These are phyloP conservation scores for silkworm (Bombyx mori) DNA, from an alignment of 1,140 invertebrate species.

Conservation along the genomic window DNA sequence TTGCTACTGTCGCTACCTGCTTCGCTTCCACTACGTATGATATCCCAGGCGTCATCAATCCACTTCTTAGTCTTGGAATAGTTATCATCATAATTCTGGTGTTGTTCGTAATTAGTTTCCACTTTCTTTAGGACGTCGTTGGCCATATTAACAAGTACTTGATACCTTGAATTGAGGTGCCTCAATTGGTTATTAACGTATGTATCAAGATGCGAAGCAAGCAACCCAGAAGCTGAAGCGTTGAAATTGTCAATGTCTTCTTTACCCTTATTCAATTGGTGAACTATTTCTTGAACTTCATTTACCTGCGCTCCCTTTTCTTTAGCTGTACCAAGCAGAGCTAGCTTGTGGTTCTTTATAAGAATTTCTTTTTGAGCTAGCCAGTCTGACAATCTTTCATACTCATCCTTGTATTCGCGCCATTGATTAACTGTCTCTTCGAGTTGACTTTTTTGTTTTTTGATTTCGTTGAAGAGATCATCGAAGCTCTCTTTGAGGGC, in stretches of 20 bases:
- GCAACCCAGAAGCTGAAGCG: constrained; percentile 79
- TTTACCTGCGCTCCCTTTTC: constrained; percentile 90
- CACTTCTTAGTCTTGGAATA: constrained; percentile 86
- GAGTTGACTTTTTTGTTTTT: constrained; percentile 86
- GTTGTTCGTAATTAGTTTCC: constrained; percentile 90
- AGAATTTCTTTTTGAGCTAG: constrained; percentile 93
- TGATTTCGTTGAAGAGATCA: constrained; percentile 87
- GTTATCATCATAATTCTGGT: constrained; percentile 86
- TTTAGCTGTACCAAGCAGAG: constrained; percentile 83
- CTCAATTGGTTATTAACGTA: constrained; percentile 93
- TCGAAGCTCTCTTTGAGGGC: constrained; percentile 88
- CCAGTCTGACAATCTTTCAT: constrained; percentile 93
- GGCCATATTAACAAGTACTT: constrained; percentile 90
- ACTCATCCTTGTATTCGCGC: constrained; percentile 93
- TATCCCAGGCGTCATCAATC: constrained; percentile 90
- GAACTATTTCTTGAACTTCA: constrained; percentile 83
- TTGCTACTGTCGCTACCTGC: constrained; percentile 84
- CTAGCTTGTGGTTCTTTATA: constrained; percentile 91
- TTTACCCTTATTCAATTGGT: constrained; percentile 84
- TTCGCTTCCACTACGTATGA: constrained; percentile 85
- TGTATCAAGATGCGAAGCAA: constrained; percentile 89
- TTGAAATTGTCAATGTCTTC: constrained; percentile 89
- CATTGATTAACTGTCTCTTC: constrained; percentile 87
- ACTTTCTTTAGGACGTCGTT: constrained; percentile 95
- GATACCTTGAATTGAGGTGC: constrained; percentile 91